Evolutionary conservation across 35 echinoderm and acorn worm genomes (phyloP).

Genomic region (Ophioderma brevispina): DNA sequence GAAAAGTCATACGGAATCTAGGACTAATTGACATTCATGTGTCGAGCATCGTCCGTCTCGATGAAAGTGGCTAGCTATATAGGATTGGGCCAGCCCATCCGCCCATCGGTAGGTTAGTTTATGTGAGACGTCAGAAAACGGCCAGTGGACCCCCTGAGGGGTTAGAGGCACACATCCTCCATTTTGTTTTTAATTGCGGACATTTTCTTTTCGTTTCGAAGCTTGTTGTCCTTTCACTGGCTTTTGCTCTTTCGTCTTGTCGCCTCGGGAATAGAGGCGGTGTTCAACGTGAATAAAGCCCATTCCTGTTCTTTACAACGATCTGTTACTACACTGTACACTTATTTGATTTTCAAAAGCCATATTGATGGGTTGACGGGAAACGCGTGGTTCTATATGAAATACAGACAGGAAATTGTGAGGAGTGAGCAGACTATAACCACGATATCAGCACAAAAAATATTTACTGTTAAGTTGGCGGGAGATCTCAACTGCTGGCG

Average conservation of each 20-base stretch:
- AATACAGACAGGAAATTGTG: neutral
- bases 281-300: neutral
- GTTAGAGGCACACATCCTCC: neutral
- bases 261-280: neutral
- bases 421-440: neutral
- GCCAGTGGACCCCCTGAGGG: neutral
- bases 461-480: neutral
- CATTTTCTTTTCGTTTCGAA: neutral
- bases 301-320: neutral
- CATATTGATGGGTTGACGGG: constrained; percentile 4
- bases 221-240: neutral
- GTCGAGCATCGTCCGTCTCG: no score
- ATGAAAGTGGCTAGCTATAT: no score
- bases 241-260: constrained; percentile 5
- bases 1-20: no score
- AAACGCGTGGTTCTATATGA: neutral
- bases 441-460: neutral
- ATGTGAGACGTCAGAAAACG: neutral
- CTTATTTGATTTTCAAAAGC: constrained; percentile 11
- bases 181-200: neutral
- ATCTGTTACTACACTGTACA: neutral
- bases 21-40: no score
- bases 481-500: neutral
- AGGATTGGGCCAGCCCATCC: neutral
- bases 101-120: neutral